These are phyloP conservation scores for Polyommatus icarus DNA, from an alignment of 2,888 invertebrate species.

Conservation along the genomic window DNA sequence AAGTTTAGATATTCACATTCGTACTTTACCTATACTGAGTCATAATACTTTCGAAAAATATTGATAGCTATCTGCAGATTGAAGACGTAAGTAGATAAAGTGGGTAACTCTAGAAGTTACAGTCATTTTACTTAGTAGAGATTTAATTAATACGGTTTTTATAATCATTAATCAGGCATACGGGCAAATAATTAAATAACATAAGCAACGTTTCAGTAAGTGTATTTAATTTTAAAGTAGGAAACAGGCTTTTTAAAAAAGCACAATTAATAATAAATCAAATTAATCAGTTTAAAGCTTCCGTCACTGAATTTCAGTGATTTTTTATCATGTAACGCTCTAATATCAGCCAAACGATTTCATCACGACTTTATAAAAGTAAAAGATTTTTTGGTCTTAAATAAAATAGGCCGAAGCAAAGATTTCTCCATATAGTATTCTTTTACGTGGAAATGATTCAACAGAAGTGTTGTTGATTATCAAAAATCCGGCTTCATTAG, in stretches of 20 bases:
- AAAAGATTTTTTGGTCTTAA: background rate
- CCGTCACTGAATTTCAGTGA: background rate
- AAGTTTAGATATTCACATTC: too few relatives aligned
- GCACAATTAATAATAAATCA: background rate
- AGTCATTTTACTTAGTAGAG: too few relatives aligned
- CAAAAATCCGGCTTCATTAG: background rate
- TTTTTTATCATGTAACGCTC: background rate
- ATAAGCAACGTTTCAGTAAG: background rate
- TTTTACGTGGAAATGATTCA: background rate
- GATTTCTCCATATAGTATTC: background rate
- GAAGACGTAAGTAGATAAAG: too few relatives aligned
- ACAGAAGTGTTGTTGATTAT: background rate
- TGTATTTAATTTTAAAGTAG: background rate
- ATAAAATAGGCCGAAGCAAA: background rate
- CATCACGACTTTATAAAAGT: background rate
- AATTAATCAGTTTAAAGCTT: slow-evolving; percentile 2
- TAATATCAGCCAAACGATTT: background rate
- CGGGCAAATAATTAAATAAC: background rate
- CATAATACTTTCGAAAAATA: too few relatives aligned
- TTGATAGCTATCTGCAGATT: too few relatives aligned
- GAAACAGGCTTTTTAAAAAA: background rate
- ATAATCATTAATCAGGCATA: too few relatives aligned
- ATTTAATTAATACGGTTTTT: too few relatives aligned
- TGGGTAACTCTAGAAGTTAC: too few relatives aligned
- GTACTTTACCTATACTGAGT: too few relatives aligned